These are phyloP conservation scores for Drosophila monieri DNA, from an alignment of 2,888 invertebrate genomes.

Conservation along the genomic window DNA sequence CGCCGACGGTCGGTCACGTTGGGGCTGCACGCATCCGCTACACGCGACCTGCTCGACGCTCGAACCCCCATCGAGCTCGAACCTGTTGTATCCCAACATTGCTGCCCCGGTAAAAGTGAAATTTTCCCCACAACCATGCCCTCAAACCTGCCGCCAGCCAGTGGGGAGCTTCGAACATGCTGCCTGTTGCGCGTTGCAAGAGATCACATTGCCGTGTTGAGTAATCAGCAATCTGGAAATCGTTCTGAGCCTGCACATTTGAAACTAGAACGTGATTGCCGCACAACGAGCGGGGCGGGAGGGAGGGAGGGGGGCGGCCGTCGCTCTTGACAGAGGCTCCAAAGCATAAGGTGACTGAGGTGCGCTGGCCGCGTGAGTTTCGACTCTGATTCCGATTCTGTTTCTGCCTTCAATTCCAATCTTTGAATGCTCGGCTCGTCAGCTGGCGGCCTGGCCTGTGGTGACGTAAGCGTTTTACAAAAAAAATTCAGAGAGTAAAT, in stretches of 20 bases:
- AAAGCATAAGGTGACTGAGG: conserved; percentile 28
- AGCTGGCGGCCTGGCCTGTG: conserved; percentile 5
- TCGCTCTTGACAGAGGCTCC: conserved; percentile 28
- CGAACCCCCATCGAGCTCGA: conserved; percentile 21
- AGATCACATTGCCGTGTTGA: conserved; percentile 68
- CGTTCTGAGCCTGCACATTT: conserved; percentile 67
- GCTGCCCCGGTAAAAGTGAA: conserved; percentile 60
- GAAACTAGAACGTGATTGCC: conserved; percentile 71
- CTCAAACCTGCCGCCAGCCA: neutral
- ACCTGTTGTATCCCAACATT: conserved; percentile 21
- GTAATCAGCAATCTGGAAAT: conserved; percentile 68
- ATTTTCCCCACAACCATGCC: conserved; percentile 34
- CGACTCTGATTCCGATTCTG: neutral
- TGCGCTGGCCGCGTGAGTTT: conserved; percentile 44
- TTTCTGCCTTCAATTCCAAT: conserved; percentile 7
- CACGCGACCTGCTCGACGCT: conserved; percentile 58
- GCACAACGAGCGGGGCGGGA: neutral
- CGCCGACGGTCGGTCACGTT: conserved; percentile 78
- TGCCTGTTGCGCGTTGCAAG: conserved; percentile 55
- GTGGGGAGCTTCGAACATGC: conserved; percentile 21
- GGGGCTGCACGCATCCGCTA: conserved; percentile 74
- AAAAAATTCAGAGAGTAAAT: conserved; percentile 42
- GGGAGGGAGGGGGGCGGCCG: neutral
- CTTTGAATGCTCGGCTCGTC: neutral
- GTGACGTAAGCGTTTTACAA: conserved; percentile 53